Evolutionary conservation across 2,888 invertebrate genomes (phyloP).

Genomic region (Dysmachus trigonus): DNA sequence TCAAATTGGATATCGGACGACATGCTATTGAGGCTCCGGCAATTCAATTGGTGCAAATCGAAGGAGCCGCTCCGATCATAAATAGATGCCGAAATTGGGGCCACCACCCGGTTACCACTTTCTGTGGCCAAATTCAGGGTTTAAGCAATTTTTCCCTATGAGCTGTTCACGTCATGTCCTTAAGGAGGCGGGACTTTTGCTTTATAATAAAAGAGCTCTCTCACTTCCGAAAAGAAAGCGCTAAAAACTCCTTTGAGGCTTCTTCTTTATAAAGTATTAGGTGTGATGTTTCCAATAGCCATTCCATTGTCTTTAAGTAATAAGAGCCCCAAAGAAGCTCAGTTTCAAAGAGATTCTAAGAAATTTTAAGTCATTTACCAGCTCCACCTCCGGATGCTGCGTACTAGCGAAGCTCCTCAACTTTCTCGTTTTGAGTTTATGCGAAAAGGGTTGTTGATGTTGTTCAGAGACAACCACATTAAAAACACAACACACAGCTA

Average conservation of each 20-base stretch:
- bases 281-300: neutral
- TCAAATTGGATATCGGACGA: conserved; percentile 26
- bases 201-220: neutral
- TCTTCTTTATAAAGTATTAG: neutral
- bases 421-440: neutral
- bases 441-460: conserved; percentile 22
- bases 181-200: neutral
- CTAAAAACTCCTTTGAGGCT: neutral
- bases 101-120: neutral
- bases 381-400: neutral
- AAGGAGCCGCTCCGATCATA: neutral
- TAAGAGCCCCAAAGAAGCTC: neutral
- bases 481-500: neutral
- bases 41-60: neutral
- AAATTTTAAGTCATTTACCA: neutral
- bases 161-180: neutral
- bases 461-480: neutral
- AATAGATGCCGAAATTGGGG: neutral
- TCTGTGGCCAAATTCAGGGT: neutral
- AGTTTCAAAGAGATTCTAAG: neutral
- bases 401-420: neutral
- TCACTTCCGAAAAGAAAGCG: neutral
- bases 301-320: neutral
- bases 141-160: neutral
- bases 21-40: neutral